A percentile compares a stretch with the other conserved stretches of the same genome.
Conservation (phyloP, 2,888 invertebrate species). For the Camptogramma bilineatum region DNA sequence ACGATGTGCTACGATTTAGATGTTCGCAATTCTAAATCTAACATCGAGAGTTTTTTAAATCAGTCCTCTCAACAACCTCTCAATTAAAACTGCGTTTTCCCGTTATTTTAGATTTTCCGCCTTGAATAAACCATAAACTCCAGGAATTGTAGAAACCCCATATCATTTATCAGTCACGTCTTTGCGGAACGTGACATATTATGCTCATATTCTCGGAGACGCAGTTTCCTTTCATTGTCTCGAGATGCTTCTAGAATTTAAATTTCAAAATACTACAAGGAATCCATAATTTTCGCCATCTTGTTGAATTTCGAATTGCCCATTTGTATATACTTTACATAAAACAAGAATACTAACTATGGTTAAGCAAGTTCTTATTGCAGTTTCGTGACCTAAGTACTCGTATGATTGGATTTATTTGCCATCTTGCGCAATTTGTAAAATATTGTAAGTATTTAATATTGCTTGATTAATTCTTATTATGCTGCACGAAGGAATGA, state of each 20-base stretch:
- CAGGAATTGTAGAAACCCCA: conserved; percentile 4
- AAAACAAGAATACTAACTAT: neutral
- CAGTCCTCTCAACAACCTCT: too few species aligned
- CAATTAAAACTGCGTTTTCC: neutral
- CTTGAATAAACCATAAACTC: neutral
- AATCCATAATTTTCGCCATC: conserved; percentile 1
- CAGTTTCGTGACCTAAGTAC: conserved; percentile 8
- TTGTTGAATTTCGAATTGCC: conserved; percentile 11
- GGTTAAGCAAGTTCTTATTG: neutral
- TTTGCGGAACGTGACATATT: conserved; percentile 11
- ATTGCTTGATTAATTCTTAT: conserved; percentile 11
- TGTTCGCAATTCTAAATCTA: too few species aligned
- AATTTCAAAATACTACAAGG: conserved; percentile 25
- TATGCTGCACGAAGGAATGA: conserved; percentile 16
- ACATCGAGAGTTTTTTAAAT: too few species aligned
- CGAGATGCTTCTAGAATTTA: conserved; percentile 32
- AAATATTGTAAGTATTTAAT: neutral
- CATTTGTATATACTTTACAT: neutral
- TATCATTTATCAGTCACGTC: conserved; percentile 13
- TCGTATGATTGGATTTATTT: conserved; percentile 11
- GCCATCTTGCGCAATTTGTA: conserved; percentile 18
- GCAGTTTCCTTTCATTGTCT: conserved; percentile 32
- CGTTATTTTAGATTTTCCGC: neutral
- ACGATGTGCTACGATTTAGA: neutral
- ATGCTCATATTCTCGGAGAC: conserved; percentile 6